Base-by-base conservation (phyloP, 2,797 vertebrate genomes). In the Manis pentadactyla region DNA sequence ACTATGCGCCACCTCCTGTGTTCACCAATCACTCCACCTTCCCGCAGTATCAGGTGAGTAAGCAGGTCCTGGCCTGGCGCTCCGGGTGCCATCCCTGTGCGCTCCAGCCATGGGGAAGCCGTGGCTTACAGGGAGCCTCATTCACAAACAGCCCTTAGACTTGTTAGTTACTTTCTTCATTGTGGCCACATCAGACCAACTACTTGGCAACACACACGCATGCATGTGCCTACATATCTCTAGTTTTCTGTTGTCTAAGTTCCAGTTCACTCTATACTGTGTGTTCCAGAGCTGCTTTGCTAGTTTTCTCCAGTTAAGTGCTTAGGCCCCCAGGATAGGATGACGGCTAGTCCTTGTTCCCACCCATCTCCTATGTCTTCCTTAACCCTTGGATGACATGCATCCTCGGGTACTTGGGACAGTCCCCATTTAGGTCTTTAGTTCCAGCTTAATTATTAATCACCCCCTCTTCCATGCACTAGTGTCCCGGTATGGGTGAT, bases 31-130 rank as follows among this genome's bases (percentile, higher is more conserved):
- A 96, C 25, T 96, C 96, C 0, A 86, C 71, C 75, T 94, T 98
- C 0, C 91, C 97, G 2, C 97, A 97, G 25, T 97, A 98, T 7
- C 98, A 98, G 98, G 98, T 98, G 98, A 98, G 88, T 3, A 6
- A 39, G 39, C 0, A 1, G 66, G 5, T 25, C 14, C 68, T 0
- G 51, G 83, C 68, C 29, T 14, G 15, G 53, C 31, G 53, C 31
- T 12, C 59, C 5, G 0, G 19, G 9, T 25, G 19, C 31, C 5
- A 2, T 27, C 49, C 27, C 19, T 9, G 21, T 5, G 15, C 27
- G 14, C 57, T 83, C 82, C 4, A 8, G 42, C n/a, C 23, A 9
- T 0, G 0, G 21, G 39, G 13, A 23, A 29, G 27, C 69, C 12
- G 12, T 18, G n/a, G 57, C 34, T 53, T 27, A 6, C 2, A 10